A percentile compares a stretch with the other conserved stretches of the same genome.
Conservation (phyloP, 2,888 invertebrate genomes). For the Taenaris catops region DNA sequence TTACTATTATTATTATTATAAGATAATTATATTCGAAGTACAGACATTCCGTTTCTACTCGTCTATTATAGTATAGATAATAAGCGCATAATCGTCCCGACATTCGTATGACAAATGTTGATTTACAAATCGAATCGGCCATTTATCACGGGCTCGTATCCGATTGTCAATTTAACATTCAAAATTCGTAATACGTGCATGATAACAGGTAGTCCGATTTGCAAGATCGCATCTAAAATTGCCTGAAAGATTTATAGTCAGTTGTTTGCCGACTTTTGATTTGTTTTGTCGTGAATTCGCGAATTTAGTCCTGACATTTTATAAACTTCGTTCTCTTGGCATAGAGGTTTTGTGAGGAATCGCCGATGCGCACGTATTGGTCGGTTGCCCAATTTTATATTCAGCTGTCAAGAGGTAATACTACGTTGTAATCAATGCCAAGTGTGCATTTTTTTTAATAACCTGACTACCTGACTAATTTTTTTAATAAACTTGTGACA, state of each 20-base stretch:
- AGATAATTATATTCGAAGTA: too few species aligned
- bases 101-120: slow-evolving; percentile 1
- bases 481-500: too few species aligned
- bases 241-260: slow-evolving; percentile 57
- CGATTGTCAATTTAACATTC: slow-evolving; percentile 24
- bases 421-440: slow-evolving; percentile 9
- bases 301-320: slow-evolving; percentile 34
- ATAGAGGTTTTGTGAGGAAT: slow-evolving; percentile 17
- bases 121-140: not conserved
- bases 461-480: too few species aligned
- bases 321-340: slow-evolving; percentile 24
- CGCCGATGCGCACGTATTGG: slow-evolving; percentile 21
- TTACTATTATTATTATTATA: too few species aligned
- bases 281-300: slow-evolving; percentile 56
- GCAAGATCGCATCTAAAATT: slow-evolving; percentile 65
- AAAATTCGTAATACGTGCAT: slow-evolving; percentile 28
- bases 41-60: too few species aligned
- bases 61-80: too few species aligned
- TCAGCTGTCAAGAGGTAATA: slow-evolving; percentile 11
- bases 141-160: slow-evolving; percentile 1
- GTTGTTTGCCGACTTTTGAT: slow-evolving; percentile 61
- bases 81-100: not conserved
- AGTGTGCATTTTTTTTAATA: too few species aligned
- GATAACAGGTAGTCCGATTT: slow-evolving; percentile 43
- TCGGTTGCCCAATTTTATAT: slow-evolving; percentile 21